Base-by-base conservation (phyloP, 2,888 invertebrate genomes). In the Therioaphis trifolii region DNA sequence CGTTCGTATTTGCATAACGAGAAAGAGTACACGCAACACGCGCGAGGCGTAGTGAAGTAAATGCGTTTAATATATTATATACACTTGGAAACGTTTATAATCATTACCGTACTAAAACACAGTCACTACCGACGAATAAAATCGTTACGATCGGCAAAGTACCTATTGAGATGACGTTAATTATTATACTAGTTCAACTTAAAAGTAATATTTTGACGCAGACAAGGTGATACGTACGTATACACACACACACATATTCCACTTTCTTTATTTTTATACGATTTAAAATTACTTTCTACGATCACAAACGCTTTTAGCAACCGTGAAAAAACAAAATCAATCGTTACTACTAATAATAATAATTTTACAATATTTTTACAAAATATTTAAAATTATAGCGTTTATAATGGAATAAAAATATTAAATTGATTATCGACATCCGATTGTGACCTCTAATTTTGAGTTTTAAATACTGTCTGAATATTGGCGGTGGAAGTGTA, bases 1-100 rank as follows among this genome's bases (percentile, higher is more conserved):
- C 66, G 40, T 24, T 35, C 21, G 55, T 68, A 78, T 78, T 78
- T 68, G 78, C 78, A 78, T 78, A 68, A 78, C 78, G 78, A 18
- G 66, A 78, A 68, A 78, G 21, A 68, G 18, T 68, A 55, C 78
- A 69, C 52, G 78, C 43, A 66, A 78, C 66, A 78, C 68, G 35
- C 68, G 52, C 52, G 24, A 24, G 46, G 7, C 35, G 21, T 7
- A 40, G 55, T 76, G 43, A 43, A 43, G 55, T 58, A 58, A 61
- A 76, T 68, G 55, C n/a, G 35, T 55, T 7, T 61, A 74, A 52
- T 66, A 66, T 24, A 58, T n/a, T 9, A n/a, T 35, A n/a, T 29
- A 24, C n/a, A 71, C 49, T n/a, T 52, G 29, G 1, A 74, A 14
- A 12, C 35, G 72, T 55, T 55, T 55, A 35, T 74, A 55, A 55